Evolutionary conservation across 2,797 vertebrate species (phyloP), one percentile per base, ranked within the genome.

Genomic region (Phaenicophaeus curvirostris): DNA sequence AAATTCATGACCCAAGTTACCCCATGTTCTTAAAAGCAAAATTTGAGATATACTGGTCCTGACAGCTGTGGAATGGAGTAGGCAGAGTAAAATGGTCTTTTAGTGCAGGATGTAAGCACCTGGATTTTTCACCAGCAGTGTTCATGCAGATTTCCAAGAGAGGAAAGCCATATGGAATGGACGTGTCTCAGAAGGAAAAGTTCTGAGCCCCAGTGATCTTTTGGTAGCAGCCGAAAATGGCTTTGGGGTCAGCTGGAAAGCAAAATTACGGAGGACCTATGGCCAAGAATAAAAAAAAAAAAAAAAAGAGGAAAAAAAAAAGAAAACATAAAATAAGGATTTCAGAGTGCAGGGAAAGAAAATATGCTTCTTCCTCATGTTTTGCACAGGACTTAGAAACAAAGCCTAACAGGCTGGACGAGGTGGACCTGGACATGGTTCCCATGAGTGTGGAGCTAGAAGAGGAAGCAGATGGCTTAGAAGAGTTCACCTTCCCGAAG

Each of bases 401-500:
- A 30, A 98, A 95, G 68, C 93, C 67, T 37, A 85, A 74, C n/a
- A 90, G 96, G 46, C 93, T 97, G n/a, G 98, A 98, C 2, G 98
- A 99, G 95, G 98, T 99, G 37, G 99, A 99, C 91, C 97, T 99
- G 55, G 99, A 99, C 65, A 97, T 98, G 8, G 19, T 98, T 41
- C 98, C 98, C 20, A 97, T 98, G 86, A 96, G 96, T 13, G 96
- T 98, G 23, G 92, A 98, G 77, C 94, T 97, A 3, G 94, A 98
- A 63, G 98, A 99, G 7, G 98, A 99, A 37, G 83, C 95, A 2
- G 98, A 98, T 17, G 97, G 67, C 81, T 97, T 99, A 94, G 97
- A 98, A 23, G 98, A 99, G 53, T 99, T 99, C 85, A 98, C 98
- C 68, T 99, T 99, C 94, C 97, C 98, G 94, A 99, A 99, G 92